Conservation (phyloP, 2,888 invertebrate species). For the Himalopsyche tibetana region DNA sequence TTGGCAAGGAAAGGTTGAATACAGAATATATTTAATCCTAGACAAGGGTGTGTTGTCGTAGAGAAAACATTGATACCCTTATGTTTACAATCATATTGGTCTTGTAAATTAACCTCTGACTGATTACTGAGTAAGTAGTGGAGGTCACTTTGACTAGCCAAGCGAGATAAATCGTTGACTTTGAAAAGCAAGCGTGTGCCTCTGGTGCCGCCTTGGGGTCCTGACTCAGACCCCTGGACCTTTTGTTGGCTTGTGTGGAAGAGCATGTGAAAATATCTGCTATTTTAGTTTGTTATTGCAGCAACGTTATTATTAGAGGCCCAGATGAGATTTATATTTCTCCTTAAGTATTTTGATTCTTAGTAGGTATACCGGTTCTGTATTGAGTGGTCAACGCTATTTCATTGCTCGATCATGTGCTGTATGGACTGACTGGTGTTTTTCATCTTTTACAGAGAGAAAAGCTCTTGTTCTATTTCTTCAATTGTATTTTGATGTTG, state of each 20-base stretch:
- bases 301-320: no score
- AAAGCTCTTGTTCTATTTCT: no score
- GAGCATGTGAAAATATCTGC: conserved; percentile 10
- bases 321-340: no score
- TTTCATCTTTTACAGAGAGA: no score
- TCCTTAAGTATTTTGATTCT: no score
- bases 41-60: neutral
- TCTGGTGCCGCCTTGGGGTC: neutral
- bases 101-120: conserved; percentile 43
- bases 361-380: no score
- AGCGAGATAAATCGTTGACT: conserved; percentile 34
- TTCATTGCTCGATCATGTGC: no score
- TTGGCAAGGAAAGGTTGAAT: no score
- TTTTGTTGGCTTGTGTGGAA: neutral
- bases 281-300: conserved; percentile 28
- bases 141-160: conserved; percentile 36
- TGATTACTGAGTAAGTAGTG: conserved; percentile 28
- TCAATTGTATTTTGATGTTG: no score
- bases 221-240: neutral
- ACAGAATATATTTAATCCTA: conserved; percentile 4
- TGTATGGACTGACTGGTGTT: no score
- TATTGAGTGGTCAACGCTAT: no score
- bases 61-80: conserved; percentile 4
- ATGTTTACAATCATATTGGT: conserved; percentile 21
- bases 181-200: neutral